Evolutionary conservation across 2,113 vertebrate genomes (phyloP).

Genomic region (Alexandromys fortis): DNA sequence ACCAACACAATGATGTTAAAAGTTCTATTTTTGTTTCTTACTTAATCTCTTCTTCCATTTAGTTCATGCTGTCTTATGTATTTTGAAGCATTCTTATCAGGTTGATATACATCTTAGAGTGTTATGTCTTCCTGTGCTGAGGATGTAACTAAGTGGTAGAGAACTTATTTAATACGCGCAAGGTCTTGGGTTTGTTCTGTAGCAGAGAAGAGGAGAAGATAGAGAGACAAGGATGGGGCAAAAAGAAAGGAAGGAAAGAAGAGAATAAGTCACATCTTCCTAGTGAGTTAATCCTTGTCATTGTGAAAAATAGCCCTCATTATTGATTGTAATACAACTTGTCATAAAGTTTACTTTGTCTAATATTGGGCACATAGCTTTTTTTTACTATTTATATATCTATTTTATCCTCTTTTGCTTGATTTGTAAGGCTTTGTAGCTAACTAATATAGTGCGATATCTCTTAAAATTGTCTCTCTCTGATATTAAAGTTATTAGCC

Average conservation of each 20-base stretch:
- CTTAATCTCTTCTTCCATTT: background rate
- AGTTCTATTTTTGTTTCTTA: background rate
- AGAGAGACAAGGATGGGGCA: background rate
- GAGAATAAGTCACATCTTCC: background rate
- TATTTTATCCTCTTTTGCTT: background rate
- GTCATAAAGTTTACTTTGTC: background rate
- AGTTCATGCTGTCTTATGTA: background rate
- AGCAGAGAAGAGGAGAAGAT: background rate
- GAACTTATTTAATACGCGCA: background rate
- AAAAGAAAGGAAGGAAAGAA: background rate
- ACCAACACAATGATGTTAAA: background rate
- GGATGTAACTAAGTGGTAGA: background rate
- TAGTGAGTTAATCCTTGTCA: background rate
- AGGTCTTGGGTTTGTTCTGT: background rate
- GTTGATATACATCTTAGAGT: background rate
- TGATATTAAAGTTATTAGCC: background rate
- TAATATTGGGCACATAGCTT: background rate
- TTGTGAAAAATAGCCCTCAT: background rate
- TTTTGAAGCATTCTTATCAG: background rate
- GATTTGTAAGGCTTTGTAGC: background rate
- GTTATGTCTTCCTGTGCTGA: background rate
- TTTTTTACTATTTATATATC: background rate
- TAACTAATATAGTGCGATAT: background rate
- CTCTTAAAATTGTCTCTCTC: background rate
- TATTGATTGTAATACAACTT: background rate